A percentile compares a stretch with the other conserved stretches of the same genome.
These are phyloP conservation scores for Candoia aspera DNA, from an alignment of 2,113 vertebrate genomes.

Conservation along the genomic window DNA sequence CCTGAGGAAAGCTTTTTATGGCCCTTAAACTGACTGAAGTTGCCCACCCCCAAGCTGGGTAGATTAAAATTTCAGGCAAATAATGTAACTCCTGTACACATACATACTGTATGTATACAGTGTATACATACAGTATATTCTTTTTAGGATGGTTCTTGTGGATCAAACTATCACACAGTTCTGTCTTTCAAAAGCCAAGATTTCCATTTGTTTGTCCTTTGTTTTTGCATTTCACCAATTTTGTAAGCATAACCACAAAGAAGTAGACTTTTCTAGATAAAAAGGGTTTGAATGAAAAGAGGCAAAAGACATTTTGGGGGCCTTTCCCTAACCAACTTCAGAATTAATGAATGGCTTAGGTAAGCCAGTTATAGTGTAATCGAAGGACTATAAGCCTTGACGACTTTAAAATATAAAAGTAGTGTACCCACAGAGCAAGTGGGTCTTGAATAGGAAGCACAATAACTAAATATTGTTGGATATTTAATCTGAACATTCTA, in stretches of 20 bases:
- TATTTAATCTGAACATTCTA: background rate
- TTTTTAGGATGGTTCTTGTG: background rate
- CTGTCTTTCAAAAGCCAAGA: slow-evolving; percentile 39
- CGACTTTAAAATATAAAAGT: slow-evolving; percentile 15
- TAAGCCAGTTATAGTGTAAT: too few species aligned
- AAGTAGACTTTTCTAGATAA: slow-evolving; percentile 18
- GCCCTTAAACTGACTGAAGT: too few species aligned
- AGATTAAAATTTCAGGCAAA: background rate
- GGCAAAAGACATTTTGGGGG: slow-evolving; percentile 12
- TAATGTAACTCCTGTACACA: slow-evolving; percentile 24
- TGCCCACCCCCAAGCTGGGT: background rate
- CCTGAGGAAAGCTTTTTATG: too few species aligned
- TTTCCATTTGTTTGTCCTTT: slow-evolving; percentile 36
- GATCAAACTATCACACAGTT: slow-evolving; percentile 2
- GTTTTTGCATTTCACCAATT: slow-evolving; percentile 34
- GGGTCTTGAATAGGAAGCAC: background rate
- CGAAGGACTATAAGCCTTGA: too few species aligned
- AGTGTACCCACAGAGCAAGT: slow-evolving; percentile 12
- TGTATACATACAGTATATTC: slow-evolving; percentile 5
- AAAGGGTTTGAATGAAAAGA: slow-evolving; percentile 26
- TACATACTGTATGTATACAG: too few species aligned
- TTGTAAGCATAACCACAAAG: slow-evolving; percentile 25
- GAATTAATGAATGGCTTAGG: too few species aligned
- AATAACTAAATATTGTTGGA: slow-evolving; percentile 32
- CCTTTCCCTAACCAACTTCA: background rate